A percentile compares a stretch with the other conserved stretches of the same genome.
These are phyloP conservation scores for Pygmarrhopalites habei DNA, from an alignment of 1,140 invertebrate species.

Conservation along the genomic window DNA sequence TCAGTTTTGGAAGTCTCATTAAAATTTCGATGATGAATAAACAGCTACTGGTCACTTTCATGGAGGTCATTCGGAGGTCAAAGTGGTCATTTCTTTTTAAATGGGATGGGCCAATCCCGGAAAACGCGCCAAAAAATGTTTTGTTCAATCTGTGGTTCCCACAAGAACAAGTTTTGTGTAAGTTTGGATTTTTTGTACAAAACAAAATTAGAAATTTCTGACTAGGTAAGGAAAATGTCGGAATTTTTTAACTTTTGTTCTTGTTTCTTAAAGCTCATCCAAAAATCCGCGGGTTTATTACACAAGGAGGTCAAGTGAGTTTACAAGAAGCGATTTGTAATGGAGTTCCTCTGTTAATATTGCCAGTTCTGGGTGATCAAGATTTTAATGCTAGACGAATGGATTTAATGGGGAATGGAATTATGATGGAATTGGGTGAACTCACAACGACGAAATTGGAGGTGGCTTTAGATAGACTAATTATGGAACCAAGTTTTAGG, in stretches of 20 bases:
- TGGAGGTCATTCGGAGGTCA: constrained; percentile 18
- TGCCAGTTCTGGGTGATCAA: constrained; percentile 30
- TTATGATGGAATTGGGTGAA: constrained; percentile 6
- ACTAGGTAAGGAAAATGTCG: too few species aligned
- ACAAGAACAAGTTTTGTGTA: constrained; percentile 38
- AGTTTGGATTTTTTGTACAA: too few species aligned
- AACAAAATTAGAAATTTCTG: too few species aligned
- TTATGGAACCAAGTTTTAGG: neutral
- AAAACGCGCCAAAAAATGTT: constrained; percentile 32
- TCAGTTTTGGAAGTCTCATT: constrained; percentile 47
- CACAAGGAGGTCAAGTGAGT: constrained; percentile 17
- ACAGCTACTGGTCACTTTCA: constrained; percentile 23
- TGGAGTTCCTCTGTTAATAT: constrained; percentile 18
- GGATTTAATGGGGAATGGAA: neutral
- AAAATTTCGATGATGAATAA: constrained; percentile 4
- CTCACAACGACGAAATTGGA: constrained; percentile 1
- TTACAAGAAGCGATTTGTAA: constrained; percentile 25
- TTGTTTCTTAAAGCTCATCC: constrained; percentile 31
- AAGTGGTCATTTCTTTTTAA: constrained; percentile 30
- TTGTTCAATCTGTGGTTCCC: constrained; percentile 31
- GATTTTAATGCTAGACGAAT: constrained; percentile 27
- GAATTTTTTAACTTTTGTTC: too few species aligned
- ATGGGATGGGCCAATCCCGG: constrained; percentile 26
- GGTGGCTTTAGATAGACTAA: neutral
- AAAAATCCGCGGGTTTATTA: constrained; percentile 29